Evolutionary conservation across 2,888 invertebrate species (phyloP), one percentile per base, ranked within the genome.

Genomic region (Mythimna albipuncta): DNA sequence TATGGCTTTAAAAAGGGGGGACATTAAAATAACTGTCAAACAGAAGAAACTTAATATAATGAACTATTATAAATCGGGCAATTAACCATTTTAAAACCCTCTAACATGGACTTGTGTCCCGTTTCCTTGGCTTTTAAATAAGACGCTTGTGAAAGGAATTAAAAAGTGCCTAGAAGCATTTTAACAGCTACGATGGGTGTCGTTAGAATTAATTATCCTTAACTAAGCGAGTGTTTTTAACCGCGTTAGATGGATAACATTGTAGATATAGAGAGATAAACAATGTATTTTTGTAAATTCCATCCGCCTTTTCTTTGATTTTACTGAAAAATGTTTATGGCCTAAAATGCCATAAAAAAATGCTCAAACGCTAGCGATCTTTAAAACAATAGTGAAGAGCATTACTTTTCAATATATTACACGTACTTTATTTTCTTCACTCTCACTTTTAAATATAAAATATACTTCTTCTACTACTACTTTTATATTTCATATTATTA

Each of bases 81-180:
- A 93, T 93, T 93, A 93, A 92, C 88, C 85, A 89, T 87, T 89
- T 87, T 90, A 89, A 85, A 89, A 87, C 85, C 84, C 84, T 88
- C 86, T 89, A 92, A 91, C 89, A 89, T 90, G 85, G 88, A 93
- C 90, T 91, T 92, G 93, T 92, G 92, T 87, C 81, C 83, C 88
- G 87, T 90, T 92, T 93, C 93, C 92, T 90, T 85, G 80, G 84
- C 87, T 88, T 90, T 89, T 90, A 91, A 94, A 91, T 90, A 90
- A 89, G 89, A 89, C 76, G 80, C 82, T 75, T 66, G 65, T 75
- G 74, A 77, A 64, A 72, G 79, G 80, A 82, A 80, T 80, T 82
- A 68, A 81, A 86, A 87, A 84, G 85, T 85, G 81, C 68, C 85
- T 88, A 67, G 76, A 85, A 86, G 83, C 86, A 76, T 87, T 91